Conservation (phyloP, 2,888 invertebrate genomes). For the Ophion costatus region DNA sequence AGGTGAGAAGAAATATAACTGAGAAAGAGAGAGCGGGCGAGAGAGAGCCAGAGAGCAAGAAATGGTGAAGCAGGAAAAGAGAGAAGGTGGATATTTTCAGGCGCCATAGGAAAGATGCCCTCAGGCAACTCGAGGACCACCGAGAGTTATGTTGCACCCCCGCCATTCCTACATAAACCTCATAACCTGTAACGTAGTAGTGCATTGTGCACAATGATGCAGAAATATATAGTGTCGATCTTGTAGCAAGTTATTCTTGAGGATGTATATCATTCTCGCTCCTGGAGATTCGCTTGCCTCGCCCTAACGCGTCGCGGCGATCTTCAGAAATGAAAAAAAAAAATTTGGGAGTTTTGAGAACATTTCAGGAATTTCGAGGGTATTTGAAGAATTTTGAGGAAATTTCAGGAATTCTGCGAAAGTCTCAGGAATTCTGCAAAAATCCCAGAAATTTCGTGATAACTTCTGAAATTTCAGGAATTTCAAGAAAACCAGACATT, state of each 20-base stretch:
- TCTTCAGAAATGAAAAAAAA: neutral
- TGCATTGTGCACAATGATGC: conserved; percentile 4
- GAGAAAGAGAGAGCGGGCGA: conserved; percentile 33
- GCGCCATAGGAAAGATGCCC: conserved; percentile 70
- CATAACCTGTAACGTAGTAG: conserved; percentile 1
- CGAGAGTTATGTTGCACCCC: conserved; percentile 68
- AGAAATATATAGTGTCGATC: neutral
- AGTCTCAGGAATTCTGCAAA: neutral
- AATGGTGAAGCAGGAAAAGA: neutral
- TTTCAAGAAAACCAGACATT: too few species aligned
- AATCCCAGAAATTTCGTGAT: too few species aligned
- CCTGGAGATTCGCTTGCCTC: neutral
- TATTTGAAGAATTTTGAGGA: too few species aligned
- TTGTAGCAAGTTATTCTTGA: neutral
- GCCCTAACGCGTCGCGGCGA: neutral
- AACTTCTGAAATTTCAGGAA: too few species aligned
- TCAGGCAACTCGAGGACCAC: conserved; percentile 69
- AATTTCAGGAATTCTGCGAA: neutral
- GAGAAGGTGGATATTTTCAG: conserved; percentile 62
- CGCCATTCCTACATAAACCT: neutral
- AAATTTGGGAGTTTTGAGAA: neutral
- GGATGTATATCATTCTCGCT: neutral
- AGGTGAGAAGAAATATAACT: conserved; percentile 70
- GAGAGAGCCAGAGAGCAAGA: neutral
- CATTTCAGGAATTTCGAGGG: neutral